Percentiles rank a stretch among this genome's conserved stretches.
phyloP scores from a whole-genome alignment of 2,113 vertebrate species.

The Lutjanus erythropterus region DNA sequence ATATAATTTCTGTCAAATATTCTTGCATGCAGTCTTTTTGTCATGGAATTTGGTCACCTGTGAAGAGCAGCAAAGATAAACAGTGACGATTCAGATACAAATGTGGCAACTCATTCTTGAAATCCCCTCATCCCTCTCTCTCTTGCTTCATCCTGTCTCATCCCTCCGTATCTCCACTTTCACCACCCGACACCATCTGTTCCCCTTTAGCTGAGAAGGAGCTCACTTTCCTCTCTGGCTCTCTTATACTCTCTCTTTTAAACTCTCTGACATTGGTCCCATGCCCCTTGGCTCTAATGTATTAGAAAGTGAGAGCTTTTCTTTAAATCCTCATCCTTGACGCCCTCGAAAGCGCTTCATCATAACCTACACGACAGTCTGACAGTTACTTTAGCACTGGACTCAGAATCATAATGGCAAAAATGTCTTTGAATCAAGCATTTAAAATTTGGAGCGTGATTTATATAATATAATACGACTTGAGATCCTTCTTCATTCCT shows the following conservation, averaged over 20 bases:
- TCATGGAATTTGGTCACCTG: not conserved
- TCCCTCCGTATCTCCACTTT: constrained; percentile 25
- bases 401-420: not conserved
- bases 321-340: constrained; percentile 1
- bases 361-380: not conserved
- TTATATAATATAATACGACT: not conserved
- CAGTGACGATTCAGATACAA: not conserved
- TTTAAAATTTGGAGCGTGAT: not conserved
- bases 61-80: not conserved
- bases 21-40: not conserved
- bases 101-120: not conserved
- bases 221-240: constrained; percentile 40
- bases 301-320: constrained; percentile 34
- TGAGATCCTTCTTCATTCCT: constrained; percentile 2
- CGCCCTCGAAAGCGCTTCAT: constrained; percentile 39
- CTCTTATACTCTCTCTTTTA: constrained; percentile 23
- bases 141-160: constrained; percentile 19
- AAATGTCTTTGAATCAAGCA: not conserved
- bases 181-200: constrained; percentile 65
- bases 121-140: constrained; percentile 26
- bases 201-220: constrained; percentile 63
- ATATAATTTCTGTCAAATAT: not conserved
- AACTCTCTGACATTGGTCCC: constrained; percentile 30
- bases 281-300: constrained; percentile 21
- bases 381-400: not conserved